These are phyloP conservation scores for Oscheius sp. DNA, from an alignment of 2,888 invertebrate species.

Conservation along the genomic window DNA sequence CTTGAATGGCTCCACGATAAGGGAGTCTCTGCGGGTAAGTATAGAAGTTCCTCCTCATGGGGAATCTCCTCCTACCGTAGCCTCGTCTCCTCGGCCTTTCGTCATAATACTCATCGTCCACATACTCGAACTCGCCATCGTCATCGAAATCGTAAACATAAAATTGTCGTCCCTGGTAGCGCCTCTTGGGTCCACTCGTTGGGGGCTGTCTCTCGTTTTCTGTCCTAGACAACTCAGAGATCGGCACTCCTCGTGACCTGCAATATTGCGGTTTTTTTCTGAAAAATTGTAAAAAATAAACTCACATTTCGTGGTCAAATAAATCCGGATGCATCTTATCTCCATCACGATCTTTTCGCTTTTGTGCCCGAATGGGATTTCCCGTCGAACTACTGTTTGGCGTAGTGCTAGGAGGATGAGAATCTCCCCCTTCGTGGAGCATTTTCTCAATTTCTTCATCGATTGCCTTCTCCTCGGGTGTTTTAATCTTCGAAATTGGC, in stretches of 20 bases:
- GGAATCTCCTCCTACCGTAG: neutral
- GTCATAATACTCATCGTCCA: slow-evolving; percentile 1
- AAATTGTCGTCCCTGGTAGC: neutral
- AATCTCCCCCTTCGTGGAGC: neutral
- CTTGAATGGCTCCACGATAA: neutral
- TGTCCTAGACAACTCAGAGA: slow-evolving; percentile 5
- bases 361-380: neutral
- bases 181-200: neutral
- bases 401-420: neutral
- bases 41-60: neutral
- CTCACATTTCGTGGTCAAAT: slow-evolving; percentile 11
- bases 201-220: neutral
- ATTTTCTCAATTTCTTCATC: slow-evolving; percentile 14
- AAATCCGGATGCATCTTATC: neutral
- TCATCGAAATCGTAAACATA: slow-evolving; percentile 17
- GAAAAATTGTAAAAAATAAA: too few relatives aligned
- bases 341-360: too few relatives aligned
- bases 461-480: neutral
- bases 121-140: neutral
- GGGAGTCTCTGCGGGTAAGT: slow-evolving; percentile 6
- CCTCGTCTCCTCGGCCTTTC: neutral
- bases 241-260: slow-evolving; percentile 12
- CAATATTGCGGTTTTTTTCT: neutral
- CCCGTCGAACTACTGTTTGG: neutral
- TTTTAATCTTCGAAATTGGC: neutral